A percentile compares a stretch with the other conserved stretches of the same genome.
Evolutionary conservation across 1,140 invertebrate species (phyloP).

Genomic region (Hormaphis cornu): DNA sequence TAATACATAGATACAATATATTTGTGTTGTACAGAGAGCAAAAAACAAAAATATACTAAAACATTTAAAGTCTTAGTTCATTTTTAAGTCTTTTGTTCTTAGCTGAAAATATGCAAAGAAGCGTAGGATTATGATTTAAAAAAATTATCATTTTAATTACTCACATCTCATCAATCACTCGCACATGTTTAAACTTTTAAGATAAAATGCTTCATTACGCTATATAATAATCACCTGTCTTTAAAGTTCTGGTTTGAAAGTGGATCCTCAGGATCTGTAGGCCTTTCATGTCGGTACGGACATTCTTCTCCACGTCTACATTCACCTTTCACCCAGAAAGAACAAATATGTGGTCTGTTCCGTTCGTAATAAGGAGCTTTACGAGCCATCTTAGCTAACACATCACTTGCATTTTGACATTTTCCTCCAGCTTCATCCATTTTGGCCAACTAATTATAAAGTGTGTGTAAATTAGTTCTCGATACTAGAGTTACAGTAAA

Average conservation of each 20-base stretch:
- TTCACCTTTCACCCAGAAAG: slow-evolving; percentile 99
- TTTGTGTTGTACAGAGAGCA: no score
- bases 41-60: no score
- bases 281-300: slow-evolving; percentile 97
- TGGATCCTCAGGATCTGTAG: slow-evolving; percentile 98
- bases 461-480: background rate
- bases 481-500: background rate
- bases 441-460: slow-evolving; percentile 12
- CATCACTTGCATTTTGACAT: slow-evolving; percentile 71
- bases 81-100: no score
- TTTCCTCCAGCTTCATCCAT: slow-evolving; percentile 51
- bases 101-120: no score
- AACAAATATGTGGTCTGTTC: slow-evolving; percentile 98
- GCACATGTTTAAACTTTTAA: no score
- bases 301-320: slow-evolving; percentile 98
- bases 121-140: no score
- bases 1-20: no score
- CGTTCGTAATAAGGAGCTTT: slow-evolving; percentile 98
- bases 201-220: no score
- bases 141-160: no score
- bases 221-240: slow-evolving; percentile 64
- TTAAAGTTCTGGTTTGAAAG: slow-evolving; percentile 98
- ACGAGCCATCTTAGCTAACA: slow-evolving; percentile 86
- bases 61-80: no score
- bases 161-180: no score